Conservation (phyloP, 2,888 invertebrate species). For the Cheilosia vernalis region DNA sequence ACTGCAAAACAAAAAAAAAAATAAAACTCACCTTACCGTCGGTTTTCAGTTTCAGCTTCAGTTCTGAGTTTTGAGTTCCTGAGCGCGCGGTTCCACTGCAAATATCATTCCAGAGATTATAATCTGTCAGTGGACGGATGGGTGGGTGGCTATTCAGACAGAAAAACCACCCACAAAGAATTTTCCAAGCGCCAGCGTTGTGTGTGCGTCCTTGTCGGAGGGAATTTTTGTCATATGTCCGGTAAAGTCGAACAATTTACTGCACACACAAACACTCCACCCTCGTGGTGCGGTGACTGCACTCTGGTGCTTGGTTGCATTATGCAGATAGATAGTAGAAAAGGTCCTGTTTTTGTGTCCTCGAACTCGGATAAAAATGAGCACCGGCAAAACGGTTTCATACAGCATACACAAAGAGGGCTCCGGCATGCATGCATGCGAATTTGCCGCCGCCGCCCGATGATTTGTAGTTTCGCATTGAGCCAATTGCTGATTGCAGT, state of each 20-base stretch:
- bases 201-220: constrained; percentile 6
- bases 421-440: constrained; percentile 35
- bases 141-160: constrained; percentile 16
- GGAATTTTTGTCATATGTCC: constrained; percentile 67
- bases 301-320: constrained; percentile 43
- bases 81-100: constrained; percentile 51
- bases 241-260: constrained; percentile 72
- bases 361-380: constrained; percentile 67
- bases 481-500: constrained; percentile 73
- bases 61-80: constrained; percentile 25
- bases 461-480: constrained; percentile 73
- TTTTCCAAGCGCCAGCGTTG: constrained; percentile 8
- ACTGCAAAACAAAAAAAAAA: background rate
- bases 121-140: constrained; percentile 54
- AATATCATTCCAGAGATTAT: constrained; percentile 72
- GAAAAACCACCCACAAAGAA: constrained; percentile 34
- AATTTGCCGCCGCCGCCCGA: constrained; percentile 58
- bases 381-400: constrained; percentile 55
- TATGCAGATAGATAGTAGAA: constrained; percentile 65
- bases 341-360: constrained; percentile 64
- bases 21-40: background rate
- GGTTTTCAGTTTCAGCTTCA: background rate
- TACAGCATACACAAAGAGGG: constrained; percentile 32
- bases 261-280: constrained; percentile 33
- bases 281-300: constrained; percentile 10